A percentile compares a stretch with the other conserved stretches of the same genome.
phyloP scores from a whole-genome alignment of 2,113 vertebrate species.

The Forbesichthys agassizii region DNA sequence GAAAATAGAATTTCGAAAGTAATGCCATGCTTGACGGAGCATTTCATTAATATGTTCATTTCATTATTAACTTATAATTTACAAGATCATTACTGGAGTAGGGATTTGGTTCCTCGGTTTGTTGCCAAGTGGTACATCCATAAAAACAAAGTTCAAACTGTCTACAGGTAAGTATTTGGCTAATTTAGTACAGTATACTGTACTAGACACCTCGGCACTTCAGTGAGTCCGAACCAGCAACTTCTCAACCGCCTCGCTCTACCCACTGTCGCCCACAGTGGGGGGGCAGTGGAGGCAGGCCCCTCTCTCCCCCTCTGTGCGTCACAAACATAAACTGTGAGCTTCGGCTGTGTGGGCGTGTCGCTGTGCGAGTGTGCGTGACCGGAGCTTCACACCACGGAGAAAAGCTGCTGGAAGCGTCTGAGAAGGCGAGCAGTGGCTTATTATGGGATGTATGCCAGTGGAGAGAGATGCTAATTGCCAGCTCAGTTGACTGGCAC shows the following conservation, averaged over 20 bases:
- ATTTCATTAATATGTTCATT: conserved; percentile 31
- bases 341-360: too few relatives aligned
- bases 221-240: too few relatives aligned
- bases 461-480: conserved; percentile 40
- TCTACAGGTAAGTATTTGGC: too few relatives aligned
- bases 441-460: conserved; percentile 4
- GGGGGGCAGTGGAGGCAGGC: too few relatives aligned
- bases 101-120: neutral
- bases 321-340: too few relatives aligned
- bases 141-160: neutral
- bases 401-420: neutral
- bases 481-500: neutral
- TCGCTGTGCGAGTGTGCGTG: neutral
- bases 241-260: too few relatives aligned
- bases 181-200: too few relatives aligned
- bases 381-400: neutral
- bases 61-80: conserved; percentile 10
- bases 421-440: neutral
- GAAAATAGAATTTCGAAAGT: conserved; percentile 26
- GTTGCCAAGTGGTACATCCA: neutral
- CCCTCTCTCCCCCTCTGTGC: too few relatives aligned
- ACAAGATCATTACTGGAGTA: conserved; percentile 6
- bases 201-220: too few relatives aligned
- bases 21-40: conserved; percentile 21
- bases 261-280: too few relatives aligned